These are phyloP conservation scores for Entomyzon cyanotis DNA, from an alignment of 2,113 vertebrate species.

Conservation along the genomic window DNA sequence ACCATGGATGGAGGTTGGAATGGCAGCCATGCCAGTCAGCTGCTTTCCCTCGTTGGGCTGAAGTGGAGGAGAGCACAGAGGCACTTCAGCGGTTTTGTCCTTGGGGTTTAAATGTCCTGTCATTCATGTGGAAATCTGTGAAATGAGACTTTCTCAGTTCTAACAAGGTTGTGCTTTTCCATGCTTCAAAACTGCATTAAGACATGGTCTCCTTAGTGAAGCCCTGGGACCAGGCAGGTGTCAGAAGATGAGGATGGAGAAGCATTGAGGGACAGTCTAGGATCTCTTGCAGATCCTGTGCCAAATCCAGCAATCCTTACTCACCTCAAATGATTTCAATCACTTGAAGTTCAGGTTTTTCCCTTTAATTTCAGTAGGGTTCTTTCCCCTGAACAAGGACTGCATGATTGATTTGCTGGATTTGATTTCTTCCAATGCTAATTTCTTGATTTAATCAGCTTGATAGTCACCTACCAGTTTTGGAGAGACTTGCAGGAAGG, in stretches of 20 bases:
- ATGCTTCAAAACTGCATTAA: background rate
- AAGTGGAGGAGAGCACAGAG: background rate
- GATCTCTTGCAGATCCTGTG: background rate
- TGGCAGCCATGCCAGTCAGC: background rate
- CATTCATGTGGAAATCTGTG: background rate
- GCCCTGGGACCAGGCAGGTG: rapidly evolving
- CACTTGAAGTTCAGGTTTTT: background rate
- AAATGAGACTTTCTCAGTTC: background rate
- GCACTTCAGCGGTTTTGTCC: rapidly evolving
- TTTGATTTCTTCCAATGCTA: background rate
- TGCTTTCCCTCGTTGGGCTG: rapidly evolving
- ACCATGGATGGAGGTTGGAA: background rate
- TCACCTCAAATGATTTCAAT: background rate
- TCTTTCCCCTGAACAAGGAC: background rate
- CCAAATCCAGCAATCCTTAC: background rate
- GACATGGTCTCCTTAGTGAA: background rate
- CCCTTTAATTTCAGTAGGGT: background rate
- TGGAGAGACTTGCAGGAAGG: background rate
- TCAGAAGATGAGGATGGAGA: background rate
- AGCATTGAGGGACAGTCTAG: background rate
- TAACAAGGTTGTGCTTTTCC: background rate
- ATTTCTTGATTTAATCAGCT: background rate
- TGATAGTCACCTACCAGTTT: background rate
- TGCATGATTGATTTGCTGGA: background rate
- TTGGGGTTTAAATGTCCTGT: background rate